Conservation (phyloP, 1,140 invertebrate genomes). For the Sarcophaga bullata region DNA sequence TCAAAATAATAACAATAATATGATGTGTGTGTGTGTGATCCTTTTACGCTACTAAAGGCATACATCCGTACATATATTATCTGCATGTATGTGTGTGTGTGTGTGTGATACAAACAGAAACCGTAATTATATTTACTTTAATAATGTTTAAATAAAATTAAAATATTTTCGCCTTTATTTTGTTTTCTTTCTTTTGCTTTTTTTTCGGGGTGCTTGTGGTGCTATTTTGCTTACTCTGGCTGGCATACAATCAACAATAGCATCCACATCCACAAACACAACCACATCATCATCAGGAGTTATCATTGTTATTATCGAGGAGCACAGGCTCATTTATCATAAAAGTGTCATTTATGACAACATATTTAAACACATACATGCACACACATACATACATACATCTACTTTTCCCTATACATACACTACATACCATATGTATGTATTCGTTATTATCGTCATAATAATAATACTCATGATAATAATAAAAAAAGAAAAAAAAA, state of each 20-base stretch:
- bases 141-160: constrained; percentile 40
- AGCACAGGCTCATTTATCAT: background rate
- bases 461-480: no score
- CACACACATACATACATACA: background rate
- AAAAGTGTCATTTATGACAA: background rate
- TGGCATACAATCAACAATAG: constrained; percentile 19
- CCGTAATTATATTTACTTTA: constrained; percentile 34
- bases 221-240: constrained; percentile 13
- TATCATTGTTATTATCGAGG: background rate
- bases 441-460: no score
- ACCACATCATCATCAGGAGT: background rate
- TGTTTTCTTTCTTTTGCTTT: no score
- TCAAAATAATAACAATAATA: no score
- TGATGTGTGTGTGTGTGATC: no score
- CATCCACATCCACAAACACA: background rate
- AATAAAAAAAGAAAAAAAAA: no score
- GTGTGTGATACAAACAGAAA: background rate
- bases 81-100: no score
- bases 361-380: background rate
- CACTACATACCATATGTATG: background rate
- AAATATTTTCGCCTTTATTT: background rate
- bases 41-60: no score
- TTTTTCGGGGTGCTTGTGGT: no score
- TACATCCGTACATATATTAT: no score
- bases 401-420: background rate